Conservation (phyloP, 2,113 vertebrate genomes). For the Corythaeola cristata region DNA sequence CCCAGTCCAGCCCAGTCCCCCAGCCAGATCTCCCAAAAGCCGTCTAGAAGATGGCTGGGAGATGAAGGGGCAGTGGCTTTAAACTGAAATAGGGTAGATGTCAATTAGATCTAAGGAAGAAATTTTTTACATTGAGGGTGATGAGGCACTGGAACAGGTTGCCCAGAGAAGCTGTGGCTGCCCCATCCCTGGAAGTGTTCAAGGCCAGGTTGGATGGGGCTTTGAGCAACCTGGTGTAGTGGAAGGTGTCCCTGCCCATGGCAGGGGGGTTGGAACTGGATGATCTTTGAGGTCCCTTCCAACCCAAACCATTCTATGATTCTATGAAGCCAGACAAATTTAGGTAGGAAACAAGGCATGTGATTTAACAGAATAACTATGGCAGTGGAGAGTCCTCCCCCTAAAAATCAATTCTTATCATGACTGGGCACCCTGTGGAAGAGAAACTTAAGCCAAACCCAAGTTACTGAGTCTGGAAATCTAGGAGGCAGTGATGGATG, state of each 20-base stretch:
- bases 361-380: background rate
- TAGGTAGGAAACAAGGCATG: accelerated
- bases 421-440: background rate
- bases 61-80: background rate
- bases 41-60: background rate
- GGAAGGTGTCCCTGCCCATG: no score
- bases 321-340: background rate
- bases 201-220: no score
- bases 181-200: no score
- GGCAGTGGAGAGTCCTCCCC: background rate
- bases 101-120: no score
- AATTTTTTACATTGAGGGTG: no score
- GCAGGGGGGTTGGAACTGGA: no score
- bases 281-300: no score
- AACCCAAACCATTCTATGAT: no score
- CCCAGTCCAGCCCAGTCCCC: background rate
- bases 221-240: no score
- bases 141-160: no score
- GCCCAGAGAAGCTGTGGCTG: no score
- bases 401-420: background rate
- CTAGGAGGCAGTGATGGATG: background rate
- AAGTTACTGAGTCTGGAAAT: background rate
- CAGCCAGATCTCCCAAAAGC: background rate
- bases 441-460: background rate
- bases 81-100: no score